Evolutionary conservation across 2,113 vertebrate genomes (phyloP), one percentile per base, ranked within the genome.

Genomic region (Hoplias malabaricus): DNA sequence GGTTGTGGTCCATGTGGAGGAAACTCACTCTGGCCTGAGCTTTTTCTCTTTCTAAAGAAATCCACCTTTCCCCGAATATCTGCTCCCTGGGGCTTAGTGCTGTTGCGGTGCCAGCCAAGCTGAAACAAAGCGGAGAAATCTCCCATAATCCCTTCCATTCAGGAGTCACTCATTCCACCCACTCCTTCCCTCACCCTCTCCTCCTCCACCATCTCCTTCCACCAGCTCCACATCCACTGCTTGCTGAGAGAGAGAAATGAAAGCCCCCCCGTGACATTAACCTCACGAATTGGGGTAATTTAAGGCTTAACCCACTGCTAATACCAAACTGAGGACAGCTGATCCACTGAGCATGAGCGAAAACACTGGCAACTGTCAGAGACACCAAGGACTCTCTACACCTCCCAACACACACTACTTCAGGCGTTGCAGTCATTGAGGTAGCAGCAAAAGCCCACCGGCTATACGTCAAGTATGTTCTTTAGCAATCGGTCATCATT

Each of bases 281-380:
- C 89, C 85, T 87, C 40, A 25, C 12, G 43, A 48, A 19, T 87
- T 81, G 78, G 36, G 73, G 86, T 87, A 83, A 91, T 92, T 90
- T 92, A 88, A 56, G 79, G 88, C 85, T 92, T 90, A 92, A 38
- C 13, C 29, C 5, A 43, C 63, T 81, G 86, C 82, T 90, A 88
- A 90, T 87, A 80, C 69, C 81, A 82, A 88, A 88, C 79, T 88
- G 87, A 89, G 83, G 87, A 89, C 84, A 87, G 83, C 85, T 84
- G 79, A 84, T 61, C 43, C 40, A 48, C 12, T 42, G 33, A 61
- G 57, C 27, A 33, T 33, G 29, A 61, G 29, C 57, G 31, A 29
- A 61, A 61, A 29, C 57, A 61, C 27, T 16, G 57, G 29, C 27
- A 19, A 33, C 43, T 61, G 63, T 67, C 68, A 48, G 14, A n/a